Percentiles rank a stretch among this genome's conserved stretches.
Evolutionary conservation across 2,888 invertebrate species (phyloP).

Genomic region (Anoplius nigerrimus): DNA sequence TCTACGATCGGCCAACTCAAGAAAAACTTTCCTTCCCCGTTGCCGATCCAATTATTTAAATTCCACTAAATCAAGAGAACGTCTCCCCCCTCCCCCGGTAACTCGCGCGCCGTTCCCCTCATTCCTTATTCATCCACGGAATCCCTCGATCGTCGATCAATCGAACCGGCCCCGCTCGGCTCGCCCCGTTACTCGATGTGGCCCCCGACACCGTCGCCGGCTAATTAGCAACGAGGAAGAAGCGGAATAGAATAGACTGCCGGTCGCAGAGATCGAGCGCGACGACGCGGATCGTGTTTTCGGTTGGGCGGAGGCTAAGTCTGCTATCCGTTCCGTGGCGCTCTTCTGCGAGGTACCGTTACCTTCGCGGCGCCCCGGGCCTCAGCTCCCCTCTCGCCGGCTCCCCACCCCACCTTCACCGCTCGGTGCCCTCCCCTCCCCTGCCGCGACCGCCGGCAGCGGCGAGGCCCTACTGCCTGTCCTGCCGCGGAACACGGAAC

Average conservation of each 20-base stretch:
- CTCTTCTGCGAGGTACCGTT: slow-evolving; percentile 53
- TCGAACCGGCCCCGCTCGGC: background rate
- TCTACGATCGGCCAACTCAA: no score
- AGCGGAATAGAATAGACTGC: slow-evolving; percentile 1
- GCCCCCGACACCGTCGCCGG: background rate
- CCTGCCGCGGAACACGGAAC: slow-evolving; percentile 43
- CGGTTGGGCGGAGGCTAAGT: slow-evolving; percentile 48
- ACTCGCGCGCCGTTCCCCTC: no score
- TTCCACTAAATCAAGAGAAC: no score
- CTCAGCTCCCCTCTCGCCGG: slow-evolving; percentile 19
- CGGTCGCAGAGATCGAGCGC: background rate
- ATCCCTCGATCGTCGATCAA: background rate
- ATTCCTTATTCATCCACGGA: no score
- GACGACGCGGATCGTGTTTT: slow-evolving; percentile 28
- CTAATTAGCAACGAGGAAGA: slow-evolving; percentile 3
- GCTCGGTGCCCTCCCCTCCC: slow-evolving; percentile 10
- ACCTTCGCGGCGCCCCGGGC: slow-evolving; percentile 53
- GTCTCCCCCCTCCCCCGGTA: no score
- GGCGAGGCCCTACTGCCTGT: slow-evolving; percentile 16
- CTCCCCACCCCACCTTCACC: slow-evolving; percentile 1
- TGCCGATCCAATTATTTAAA: no score
- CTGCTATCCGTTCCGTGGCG: slow-evolving; percentile 39
- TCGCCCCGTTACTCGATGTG: background rate
- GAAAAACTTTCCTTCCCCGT: no score
- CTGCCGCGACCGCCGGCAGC: slow-evolving; percentile 5